Evolutionary conservation across 1,140 invertebrate species (phyloP).

Genomic region (Venturia canescens): DNA sequence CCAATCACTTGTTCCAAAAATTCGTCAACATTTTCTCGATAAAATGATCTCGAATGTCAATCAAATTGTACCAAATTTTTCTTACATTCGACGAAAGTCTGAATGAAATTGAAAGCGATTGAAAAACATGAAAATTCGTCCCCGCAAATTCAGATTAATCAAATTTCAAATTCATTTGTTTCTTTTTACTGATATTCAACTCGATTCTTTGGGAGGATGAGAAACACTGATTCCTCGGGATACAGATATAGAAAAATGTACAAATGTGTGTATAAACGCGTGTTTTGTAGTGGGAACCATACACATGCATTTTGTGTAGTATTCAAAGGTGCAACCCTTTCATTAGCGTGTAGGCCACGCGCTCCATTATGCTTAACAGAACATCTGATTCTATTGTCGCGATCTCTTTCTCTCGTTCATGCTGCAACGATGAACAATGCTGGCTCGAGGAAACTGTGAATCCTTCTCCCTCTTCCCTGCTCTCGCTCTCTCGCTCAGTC

Average conservation of each 20-base stretch:
- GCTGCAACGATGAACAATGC: constrained; percentile 62
- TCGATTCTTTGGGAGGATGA: not conserved
- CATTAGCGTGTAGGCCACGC: constrained; percentile 76
- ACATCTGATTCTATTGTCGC: constrained; percentile 75
- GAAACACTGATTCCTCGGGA: constrained; percentile 5
- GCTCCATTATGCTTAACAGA: constrained; percentile 74
- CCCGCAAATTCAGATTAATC: too few relatives aligned
- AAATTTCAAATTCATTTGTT: too few relatives aligned
- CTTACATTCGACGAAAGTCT: too few relatives aligned
- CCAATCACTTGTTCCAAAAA: too few relatives aligned
- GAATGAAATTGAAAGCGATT: too few relatives aligned
- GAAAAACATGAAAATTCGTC: too few relatives aligned
- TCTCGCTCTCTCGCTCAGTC: not conserved
- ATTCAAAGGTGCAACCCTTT: constrained; percentile 74
- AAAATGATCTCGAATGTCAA: too few relatives aligned
- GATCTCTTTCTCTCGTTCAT: not conserved
- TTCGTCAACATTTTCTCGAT: too few relatives aligned
- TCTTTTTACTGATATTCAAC: too few relatives aligned
- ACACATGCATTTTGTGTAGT: constrained; percentile 37
- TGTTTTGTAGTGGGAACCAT: not conserved
- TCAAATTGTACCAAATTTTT: too few relatives aligned
- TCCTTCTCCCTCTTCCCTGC: too few relatives aligned
- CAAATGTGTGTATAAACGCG: not conserved
- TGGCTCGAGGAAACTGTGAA: not conserved
- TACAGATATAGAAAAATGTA: constrained; percentile 8